phyloP scores from a whole-genome alignment of 2,888 invertebrate species.

The Noctua comes region DNA sequence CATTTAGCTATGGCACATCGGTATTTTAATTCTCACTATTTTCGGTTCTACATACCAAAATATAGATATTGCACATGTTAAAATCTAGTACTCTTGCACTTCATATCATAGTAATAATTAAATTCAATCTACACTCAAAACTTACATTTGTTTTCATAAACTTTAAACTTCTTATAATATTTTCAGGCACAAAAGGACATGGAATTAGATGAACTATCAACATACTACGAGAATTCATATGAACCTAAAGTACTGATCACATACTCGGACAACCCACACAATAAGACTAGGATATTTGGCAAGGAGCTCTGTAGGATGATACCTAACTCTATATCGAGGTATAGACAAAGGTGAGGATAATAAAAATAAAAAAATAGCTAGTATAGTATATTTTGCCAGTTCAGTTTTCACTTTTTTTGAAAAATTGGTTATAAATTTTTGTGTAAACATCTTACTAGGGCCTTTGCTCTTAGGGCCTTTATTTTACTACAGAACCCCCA shows the following conservation, averaged over 20 bases:
- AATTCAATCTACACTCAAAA: neutral
- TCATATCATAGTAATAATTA: neutral
- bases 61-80: neutral
- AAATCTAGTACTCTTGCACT: neutral
- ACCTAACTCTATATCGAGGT: slow-evolving; percentile 97
- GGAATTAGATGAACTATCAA: slow-evolving; percentile 95
- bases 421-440: neutral
- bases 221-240: slow-evolving; percentile 95
- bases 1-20: neutral
- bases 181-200: slow-evolving; percentile 92
- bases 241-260: slow-evolving; percentile 99
- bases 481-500: neutral
- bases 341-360: slow-evolving; percentile 91
- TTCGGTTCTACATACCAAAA: neutral
- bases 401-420: too few species aligned
- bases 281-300: slow-evolving; percentile 97
- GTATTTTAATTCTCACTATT: neutral
- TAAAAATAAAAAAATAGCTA: neutral
- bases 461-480: neutral
- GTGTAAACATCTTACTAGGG: too few species aligned
- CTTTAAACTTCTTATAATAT: neutral
- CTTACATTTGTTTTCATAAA: neutral
- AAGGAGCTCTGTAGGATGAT: slow-evolving; percentile 97
- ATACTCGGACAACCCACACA: slow-evolving; percentile 97
- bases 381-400: neutral